Evolutionary conservation across 2,797 vertebrate species (phyloP).

Genomic region (Distichodus sexfasciatus): DNA sequence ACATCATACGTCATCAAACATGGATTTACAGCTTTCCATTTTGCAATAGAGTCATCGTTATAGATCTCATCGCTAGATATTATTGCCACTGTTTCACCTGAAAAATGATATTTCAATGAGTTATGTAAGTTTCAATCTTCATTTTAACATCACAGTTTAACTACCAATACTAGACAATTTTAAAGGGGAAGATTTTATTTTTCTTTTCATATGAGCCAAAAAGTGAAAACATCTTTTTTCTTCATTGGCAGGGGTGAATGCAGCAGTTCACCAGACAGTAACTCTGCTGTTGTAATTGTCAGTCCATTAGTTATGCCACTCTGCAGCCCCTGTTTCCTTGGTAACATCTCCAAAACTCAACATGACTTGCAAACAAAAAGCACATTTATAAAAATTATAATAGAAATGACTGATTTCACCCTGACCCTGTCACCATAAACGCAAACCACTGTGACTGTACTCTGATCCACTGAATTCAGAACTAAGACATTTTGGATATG

Average conservation of each 20-base stretch:
- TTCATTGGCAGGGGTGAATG: constrained; percentile 68
- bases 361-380: constrained; percentile 72
- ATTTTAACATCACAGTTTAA: background rate
- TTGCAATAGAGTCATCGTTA: too few species aligned
- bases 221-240: constrained; percentile 69
- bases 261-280: constrained; percentile 68
- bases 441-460: background rate
- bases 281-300: constrained; percentile 73
- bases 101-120: too few species aligned
- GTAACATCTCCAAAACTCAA: constrained; percentile 57
- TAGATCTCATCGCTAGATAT: too few species aligned
- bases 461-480: background rate
- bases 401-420: constrained; percentile 76
- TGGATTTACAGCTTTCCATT: too few species aligned
- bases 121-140: too few species aligned
- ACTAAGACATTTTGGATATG: background rate
- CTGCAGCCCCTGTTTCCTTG: constrained; percentile 70
- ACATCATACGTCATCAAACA: too few species aligned
- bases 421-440: background rate
- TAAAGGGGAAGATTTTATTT: background rate
- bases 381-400: constrained; percentile 72
- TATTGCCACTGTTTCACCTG: too few species aligned
- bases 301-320: constrained; percentile 77
- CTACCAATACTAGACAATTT: background rate
- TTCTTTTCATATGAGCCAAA: constrained; percentile 21